Base-by-base conservation (phyloP, 2,888 invertebrate genomes). In the Patella pellucida region DNA sequence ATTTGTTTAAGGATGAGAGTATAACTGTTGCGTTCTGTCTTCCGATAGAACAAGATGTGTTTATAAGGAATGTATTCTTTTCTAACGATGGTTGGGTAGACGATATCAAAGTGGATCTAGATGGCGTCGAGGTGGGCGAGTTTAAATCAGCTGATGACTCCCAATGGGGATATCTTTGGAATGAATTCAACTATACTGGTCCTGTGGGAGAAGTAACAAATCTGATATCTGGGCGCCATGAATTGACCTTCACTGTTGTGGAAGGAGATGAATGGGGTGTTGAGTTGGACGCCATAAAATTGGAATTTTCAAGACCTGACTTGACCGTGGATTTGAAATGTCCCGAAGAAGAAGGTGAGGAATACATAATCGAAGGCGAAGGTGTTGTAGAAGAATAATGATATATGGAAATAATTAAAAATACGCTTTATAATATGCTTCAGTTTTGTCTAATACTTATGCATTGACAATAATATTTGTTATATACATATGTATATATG, bases 81-180 rank as follows among this genome's bases (percentile, higher is more conserved):
- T 73, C 73, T 23, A 73, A 73, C 16, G 73, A 73, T 52, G 73
- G 73, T 15, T 68, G 54, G 52, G 51, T 51, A 16, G 73, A 73
- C 52, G 23, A 23, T 50, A 41, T 73, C 14, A 52, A 12, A 15
- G 73, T 73, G 16, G 73, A 68, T 19, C 67, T 73, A 15, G 73
- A 73, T 54, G 73, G 68, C 15, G 27, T 68, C 7, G 15, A 52
- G 4, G 27, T 73, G 5, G 68, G 73, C n/a, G 16, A 68, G 16
- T 73, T 68, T 27, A 27, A 52, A 11, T 73, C 73, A 9, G 52
- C 68, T 9, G 68, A 73, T 19, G 51, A 31, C 12, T 52, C 68
- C 7, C 41, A 27, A 9, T 73, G 68, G 51, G 73, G 73, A 68
- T 50, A 51, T 41, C 52, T 52, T 9, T 73, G 73, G 73, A 68